Evolutionary conservation across 2,888 invertebrate species (phyloP), one percentile per base, ranked within the genome.

Genomic region (Orthosia incerta): DNA sequence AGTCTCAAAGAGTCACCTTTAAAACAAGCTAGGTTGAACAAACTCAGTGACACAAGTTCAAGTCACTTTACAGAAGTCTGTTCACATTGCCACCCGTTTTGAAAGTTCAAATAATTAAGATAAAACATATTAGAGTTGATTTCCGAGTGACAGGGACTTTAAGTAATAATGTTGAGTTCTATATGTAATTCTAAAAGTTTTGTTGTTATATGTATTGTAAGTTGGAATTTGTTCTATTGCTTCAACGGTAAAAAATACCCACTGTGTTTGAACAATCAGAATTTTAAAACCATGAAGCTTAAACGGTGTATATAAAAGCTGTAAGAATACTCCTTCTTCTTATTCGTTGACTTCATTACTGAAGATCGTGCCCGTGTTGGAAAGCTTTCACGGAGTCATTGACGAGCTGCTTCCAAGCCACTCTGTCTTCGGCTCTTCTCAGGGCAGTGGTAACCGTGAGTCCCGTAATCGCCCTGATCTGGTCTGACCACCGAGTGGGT

Each of bases 101-200:
- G 26, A 26, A 75, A 74, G 75, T 81, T 63, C 51, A 63, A 57
- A 75, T 86, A 71, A 86, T 75, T 76, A 63, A 77, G 74, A 79
- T 71, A 39, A 48, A 76, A 69, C 31, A 62, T 23, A 64, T 56
- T 56, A 45, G 50, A 77, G 61, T 61, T 48, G 9, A 16, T 45
- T 31, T 39, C 57, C 2, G 20, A 60, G 59, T 57, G 13, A 20
- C 31, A 11, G 50, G 55, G 61, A 64, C 53, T 53, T 55, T 57
- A 55, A 39, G 16, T 39, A 45, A 15, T n/a, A n/a, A 48, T 31
- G 20, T 64, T 16, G 2, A 16, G 2, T 0, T 53, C 3, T 20
- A 18, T 50, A 50, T 0, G 13, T n/a, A 1, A 18, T 23, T 50
- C 2, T 26, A 26, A 18, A 18, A 18, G 2, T 20, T 20, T n/a